Percentiles rank a stretch among this genome's conserved stretches.
Evolutionary conservation across 2,797 vertebrate genomes (phyloP).

Genomic region (Eupleurogrammus muticus): DNA sequence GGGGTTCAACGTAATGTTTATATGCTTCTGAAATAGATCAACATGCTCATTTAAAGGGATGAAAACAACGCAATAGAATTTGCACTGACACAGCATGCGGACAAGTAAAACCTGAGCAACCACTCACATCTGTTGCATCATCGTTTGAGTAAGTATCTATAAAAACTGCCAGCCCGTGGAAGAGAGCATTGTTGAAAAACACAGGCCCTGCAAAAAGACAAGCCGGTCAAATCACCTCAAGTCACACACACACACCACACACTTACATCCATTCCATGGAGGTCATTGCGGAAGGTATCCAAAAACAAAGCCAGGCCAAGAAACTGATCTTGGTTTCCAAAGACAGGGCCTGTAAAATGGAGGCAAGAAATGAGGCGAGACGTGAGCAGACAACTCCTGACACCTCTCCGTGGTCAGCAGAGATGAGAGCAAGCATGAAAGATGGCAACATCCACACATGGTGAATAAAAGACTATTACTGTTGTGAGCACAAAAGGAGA

Average conservation of each 20-base stretch:
- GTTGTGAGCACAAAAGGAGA: background rate
- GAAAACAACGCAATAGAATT: background rate
- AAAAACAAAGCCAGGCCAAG: slow-evolving; percentile 86
- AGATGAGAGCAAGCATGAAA: slow-evolving; percentile 9
- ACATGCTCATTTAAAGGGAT: slow-evolving; percentile 27
- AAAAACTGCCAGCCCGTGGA: slow-evolving; percentile 95
- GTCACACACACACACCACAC: slow-evolving; percentile 26
- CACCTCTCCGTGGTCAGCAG: slow-evolving; percentile 15
- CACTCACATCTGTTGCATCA: slow-evolving; percentile 93
- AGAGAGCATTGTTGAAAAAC: slow-evolving; percentile 95
- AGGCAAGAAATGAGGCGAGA: slow-evolving; percentile 80
- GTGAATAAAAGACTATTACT: background rate
- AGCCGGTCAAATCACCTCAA: slow-evolving; percentile 55
- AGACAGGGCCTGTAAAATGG: slow-evolving; percentile 82
- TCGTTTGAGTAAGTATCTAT: slow-evolving; percentile 98
- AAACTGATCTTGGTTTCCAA: slow-evolving; percentile 86
- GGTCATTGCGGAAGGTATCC: slow-evolving; percentile 89
- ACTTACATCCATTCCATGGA: slow-evolving; percentile 88
- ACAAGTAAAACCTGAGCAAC: slow-evolving; percentile 39
- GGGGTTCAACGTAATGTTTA: background rate
- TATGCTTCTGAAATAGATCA: slow-evolving; percentile 30
- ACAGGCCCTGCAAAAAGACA: slow-evolving; percentile 89
- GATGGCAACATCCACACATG: slow-evolving; percentile 17
- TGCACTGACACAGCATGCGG: slow-evolving; percentile 49
- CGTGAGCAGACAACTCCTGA: slow-evolving; percentile 48